phyloP scores from a whole-genome alignment of 2,113 vertebrate species.

The Drymodes brunneopygia region DNA sequence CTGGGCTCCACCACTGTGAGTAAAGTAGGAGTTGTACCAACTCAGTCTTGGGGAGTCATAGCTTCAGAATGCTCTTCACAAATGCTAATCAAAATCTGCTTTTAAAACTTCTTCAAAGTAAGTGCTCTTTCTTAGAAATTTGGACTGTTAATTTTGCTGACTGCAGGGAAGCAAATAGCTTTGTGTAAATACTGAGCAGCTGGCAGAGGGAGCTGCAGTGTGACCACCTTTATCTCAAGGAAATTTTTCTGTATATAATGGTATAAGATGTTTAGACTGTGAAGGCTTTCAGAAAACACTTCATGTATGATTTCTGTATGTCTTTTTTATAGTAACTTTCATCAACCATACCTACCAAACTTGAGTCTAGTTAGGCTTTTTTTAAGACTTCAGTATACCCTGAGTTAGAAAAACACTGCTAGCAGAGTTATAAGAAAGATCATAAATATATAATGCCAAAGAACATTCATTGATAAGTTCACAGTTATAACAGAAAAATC shows the following conservation, averaged over 20 bases:
- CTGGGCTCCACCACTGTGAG: background rate
- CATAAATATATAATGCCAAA: background rate
- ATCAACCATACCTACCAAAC: background rate
- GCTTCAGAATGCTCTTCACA: background rate
- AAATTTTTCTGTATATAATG: background rate
- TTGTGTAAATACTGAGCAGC: background rate
- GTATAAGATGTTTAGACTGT: background rate
- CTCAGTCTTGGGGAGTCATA: background rate
- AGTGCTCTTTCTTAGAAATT: background rate
- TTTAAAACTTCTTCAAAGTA: background rate
- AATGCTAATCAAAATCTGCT: background rate
- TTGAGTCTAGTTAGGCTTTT: background rate
- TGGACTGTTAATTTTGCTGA: background rate
- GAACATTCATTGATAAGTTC: background rate
- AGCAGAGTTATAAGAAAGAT: background rate
- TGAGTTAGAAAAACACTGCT: background rate
- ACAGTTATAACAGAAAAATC: background rate
- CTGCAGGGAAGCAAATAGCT: background rate
- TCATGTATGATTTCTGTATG: background rate
- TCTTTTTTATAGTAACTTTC: background rate
- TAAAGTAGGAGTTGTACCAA: background rate
- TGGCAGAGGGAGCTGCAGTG: background rate
- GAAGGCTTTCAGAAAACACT: background rate
- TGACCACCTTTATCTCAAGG: background rate
- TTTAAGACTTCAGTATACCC: background rate